These are phyloP conservation scores for Heliconius erato DNA, from an alignment of 2,888 invertebrate species.

Conservation along the genomic window DNA sequence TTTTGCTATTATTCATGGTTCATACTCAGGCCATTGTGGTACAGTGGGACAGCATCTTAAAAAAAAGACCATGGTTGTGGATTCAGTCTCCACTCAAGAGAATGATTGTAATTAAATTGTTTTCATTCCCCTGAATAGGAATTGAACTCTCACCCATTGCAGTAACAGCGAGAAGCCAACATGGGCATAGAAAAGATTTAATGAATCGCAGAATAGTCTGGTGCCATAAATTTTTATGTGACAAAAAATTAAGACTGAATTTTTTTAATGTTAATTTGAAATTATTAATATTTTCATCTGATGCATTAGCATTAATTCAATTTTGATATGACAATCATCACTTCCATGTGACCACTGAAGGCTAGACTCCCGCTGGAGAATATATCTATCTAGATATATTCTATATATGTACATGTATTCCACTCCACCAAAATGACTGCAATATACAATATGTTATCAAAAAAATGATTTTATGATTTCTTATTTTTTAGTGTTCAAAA, in stretches of 20 bases:
- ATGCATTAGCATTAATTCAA: background rate
- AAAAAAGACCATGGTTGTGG: background rate
- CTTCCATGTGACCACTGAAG: background rate
- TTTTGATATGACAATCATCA: background rate
- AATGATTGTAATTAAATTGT: background rate
- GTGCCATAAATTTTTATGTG: no score
- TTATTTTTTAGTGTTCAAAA: slow-evolving; percentile 75
- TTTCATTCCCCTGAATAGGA: background rate
- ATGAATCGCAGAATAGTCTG: no score
- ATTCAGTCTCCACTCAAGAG: background rate
- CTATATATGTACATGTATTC: no score
- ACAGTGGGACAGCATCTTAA: background rate
- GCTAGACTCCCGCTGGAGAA: background rate
- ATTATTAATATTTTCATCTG: background rate
- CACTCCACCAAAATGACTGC: no score
- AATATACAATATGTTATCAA: no score
- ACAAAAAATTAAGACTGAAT: no score
- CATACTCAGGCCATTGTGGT: background rate
- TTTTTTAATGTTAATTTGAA: no score
- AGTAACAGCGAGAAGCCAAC: background rate
- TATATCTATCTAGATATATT: background rate
- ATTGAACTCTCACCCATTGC: background rate
- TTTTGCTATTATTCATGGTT: background rate
- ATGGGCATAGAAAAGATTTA: background rate
- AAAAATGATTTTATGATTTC: background rate